Evolutionary conservation across 2,797 vertebrate genomes (phyloP).

Genomic region (Pristis pectinata): DNA sequence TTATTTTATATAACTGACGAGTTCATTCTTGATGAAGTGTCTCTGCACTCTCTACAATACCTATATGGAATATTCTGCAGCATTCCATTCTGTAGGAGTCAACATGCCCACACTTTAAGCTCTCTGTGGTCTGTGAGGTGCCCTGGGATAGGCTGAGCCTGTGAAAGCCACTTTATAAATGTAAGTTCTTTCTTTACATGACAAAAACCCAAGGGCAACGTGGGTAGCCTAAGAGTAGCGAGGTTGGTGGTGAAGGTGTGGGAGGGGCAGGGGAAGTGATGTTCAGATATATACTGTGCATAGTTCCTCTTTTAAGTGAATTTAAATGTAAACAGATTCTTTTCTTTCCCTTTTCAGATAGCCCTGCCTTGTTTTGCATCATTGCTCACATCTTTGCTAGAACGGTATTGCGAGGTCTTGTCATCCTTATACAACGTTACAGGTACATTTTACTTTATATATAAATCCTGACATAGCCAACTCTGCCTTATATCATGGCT

Average conservation of each 20-base stretch:
- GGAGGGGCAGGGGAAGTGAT: no score
- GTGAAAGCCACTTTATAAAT: not conserved
- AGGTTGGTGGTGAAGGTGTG: not conserved
- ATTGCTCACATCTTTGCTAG: conserved; percentile 51
- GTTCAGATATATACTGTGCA: not conserved
- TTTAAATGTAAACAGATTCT: not conserved
- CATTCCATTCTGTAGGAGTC: not conserved
- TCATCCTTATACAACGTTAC: conserved; percentile 54
- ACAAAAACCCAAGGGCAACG: not conserved
- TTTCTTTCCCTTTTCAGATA: conserved; percentile 48
- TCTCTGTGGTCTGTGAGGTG: no score
- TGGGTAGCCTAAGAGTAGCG: not conserved
- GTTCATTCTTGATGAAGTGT: not conserved
- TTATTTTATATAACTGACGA: not conserved
- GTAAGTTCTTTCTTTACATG: not conserved
- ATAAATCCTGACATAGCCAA: not conserved
- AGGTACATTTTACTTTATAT: conserved; percentile 48
- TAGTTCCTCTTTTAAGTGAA: not conserved
- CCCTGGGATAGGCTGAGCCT: not conserved
- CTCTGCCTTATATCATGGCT: not conserved
- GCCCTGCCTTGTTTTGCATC: conserved; percentile 51
- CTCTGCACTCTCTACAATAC: not conserved
- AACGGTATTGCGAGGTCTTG: conserved; percentile 57
- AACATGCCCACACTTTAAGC: not conserved
- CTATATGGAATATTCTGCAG: not conserved